These are phyloP conservation scores for Leptinotarsa haldemani DNA, from an alignment of 2,888 invertebrate genomes.

Conservation along the genomic window DNA sequence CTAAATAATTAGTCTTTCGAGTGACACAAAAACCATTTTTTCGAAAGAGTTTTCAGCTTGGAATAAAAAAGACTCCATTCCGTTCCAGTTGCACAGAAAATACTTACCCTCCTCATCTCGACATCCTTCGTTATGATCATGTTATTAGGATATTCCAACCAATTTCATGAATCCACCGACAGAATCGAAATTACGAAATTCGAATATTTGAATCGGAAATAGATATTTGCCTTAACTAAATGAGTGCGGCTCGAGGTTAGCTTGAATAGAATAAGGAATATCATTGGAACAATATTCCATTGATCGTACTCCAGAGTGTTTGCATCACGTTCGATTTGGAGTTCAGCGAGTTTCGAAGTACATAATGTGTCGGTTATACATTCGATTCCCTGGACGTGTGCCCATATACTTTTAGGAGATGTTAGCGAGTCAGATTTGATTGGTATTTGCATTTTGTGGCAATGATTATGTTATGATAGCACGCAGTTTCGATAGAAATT, in stretches of 20 bases:
- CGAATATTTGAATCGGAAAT: conserved; percentile 19
- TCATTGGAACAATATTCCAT: conserved; percentile 30
- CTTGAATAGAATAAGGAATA: conserved; percentile 27
- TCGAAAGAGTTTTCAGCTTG: no score
- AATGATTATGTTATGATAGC: not conserved
- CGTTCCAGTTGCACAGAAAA: no score
- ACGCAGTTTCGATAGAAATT: not conserved
- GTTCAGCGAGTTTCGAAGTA: conserved; percentile 6
- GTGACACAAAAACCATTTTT: no score
- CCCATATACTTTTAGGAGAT: not conserved
- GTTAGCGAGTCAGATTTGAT: not conserved
- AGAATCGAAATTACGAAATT: not conserved
- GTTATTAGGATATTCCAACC: not conserved
- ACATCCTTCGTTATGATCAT: not conserved
- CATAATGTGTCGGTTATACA: conserved; percentile 13
- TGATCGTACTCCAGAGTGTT: conserved; percentile 25
- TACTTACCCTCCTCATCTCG: no score
- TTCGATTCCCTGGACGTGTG: conserved; percentile 11
- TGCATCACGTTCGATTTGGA: conserved; percentile 24
- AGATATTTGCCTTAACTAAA: conserved; percentile 15
- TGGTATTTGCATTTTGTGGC: not conserved
- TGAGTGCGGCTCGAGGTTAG: conserved; percentile 19
- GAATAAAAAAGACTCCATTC: no score
- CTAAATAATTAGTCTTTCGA: no score
- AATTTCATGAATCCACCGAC: not conserved